A percentile compares a stretch with the other conserved stretches of the same genome.
Evolutionary conservation across 2,888 invertebrate species (phyloP).

Genomic region (Yponomeuta sedellus): DNA sequence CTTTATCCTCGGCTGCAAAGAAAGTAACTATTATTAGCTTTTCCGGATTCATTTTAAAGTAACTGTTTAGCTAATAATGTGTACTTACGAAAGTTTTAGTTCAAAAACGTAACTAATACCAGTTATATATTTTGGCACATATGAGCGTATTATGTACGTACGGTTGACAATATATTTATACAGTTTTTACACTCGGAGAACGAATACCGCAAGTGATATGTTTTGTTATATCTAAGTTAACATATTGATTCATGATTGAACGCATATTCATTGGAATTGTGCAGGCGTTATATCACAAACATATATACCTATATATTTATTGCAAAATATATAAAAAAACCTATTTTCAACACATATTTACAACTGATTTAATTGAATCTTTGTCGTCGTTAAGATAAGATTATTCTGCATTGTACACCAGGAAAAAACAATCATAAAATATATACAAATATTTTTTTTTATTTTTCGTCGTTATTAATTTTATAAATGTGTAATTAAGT

Average conservation of each 20-base stretch:
- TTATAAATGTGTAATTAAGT: slow-evolving; percentile 1
- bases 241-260: not conserved
- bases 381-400: too few relatives aligned
- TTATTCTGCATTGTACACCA: too few relatives aligned
- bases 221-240: not conserved
- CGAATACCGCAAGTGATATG: not conserved
- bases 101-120: too few relatives aligned
- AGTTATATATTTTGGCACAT: slow-evolving; percentile 16
- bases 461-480: not conserved
- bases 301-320: not conserved
- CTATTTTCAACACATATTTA: too few relatives aligned
- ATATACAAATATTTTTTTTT: too few relatives aligned
- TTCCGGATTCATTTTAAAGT: too few relatives aligned
- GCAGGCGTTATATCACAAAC: not conserved
- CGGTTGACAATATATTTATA: not conserved
- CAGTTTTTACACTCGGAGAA: not conserved
- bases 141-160: not conserved
- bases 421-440: too few relatives aligned
- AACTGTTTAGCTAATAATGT: too few relatives aligned
- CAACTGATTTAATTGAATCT: too few relatives aligned
- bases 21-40: slow-evolving; percentile 34
- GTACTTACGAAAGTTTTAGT: too few relatives aligned
- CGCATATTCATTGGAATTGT: not conserved
- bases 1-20: not conserved
- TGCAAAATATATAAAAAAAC: not conserved